Evolutionary conservation across 2,113 vertebrate genomes (phyloP).

Genomic region (Aphelocoma coerulescens): DNA sequence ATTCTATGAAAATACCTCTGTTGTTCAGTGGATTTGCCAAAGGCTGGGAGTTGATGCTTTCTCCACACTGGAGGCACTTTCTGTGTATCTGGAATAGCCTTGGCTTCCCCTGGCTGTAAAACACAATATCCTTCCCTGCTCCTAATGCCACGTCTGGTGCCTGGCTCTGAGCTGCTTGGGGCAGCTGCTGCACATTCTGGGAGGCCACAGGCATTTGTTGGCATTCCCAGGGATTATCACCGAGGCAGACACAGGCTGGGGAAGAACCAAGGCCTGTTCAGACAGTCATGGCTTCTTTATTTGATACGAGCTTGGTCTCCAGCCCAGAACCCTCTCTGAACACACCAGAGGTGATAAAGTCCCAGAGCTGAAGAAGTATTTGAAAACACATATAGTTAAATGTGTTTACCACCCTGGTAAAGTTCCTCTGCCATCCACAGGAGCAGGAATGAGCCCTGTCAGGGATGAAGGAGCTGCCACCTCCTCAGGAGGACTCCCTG

Average conservation of each 20-base stretch:
- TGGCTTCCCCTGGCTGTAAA: not conserved
- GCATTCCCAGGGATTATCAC: not conserved
- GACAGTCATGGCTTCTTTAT: not conserved
- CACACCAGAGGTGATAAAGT: not conserved
- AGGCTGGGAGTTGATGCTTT: not conserved
- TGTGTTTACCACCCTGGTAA: not conserved
- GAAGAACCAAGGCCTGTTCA: not conserved
- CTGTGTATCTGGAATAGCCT: not conserved
- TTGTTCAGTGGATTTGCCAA: not conserved
- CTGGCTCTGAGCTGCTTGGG: not conserved
- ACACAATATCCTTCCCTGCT: not conserved
- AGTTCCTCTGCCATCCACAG: not conserved
- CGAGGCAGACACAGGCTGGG: not conserved
- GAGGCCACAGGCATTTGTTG: not conserved
- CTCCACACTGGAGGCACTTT: not conserved
- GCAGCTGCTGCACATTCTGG: not conserved
- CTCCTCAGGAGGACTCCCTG: not conserved
- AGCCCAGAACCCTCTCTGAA: not conserved
- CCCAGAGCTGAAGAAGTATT: not conserved
- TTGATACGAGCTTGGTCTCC: not conserved
- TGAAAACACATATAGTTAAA: not conserved
- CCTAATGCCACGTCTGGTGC: fast-evolving
- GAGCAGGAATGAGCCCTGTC: not conserved
- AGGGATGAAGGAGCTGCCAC: not conserved
- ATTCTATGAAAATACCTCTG: not conserved